Evolutionary conservation across 2,113 vertebrate species (phyloP).

Genomic region (Erythrolamprus reginae): DNA sequence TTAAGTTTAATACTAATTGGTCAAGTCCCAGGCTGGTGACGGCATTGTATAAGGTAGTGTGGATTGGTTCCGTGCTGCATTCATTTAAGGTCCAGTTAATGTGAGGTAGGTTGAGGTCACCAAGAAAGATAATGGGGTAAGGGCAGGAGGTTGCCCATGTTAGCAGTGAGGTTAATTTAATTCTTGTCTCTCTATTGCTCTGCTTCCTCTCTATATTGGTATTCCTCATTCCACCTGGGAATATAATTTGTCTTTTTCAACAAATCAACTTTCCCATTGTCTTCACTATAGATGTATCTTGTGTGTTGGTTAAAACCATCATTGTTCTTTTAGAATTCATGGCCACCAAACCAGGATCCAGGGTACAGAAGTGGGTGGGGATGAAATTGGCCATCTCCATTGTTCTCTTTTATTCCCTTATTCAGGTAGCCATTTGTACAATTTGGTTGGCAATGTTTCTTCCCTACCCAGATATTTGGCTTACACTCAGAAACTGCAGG

Average conservation of each 20-base stretch:
- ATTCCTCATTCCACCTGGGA: neutral
- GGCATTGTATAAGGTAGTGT: no score
- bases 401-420: neutral
- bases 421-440: neutral
- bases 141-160: no score
- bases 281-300: neutral
- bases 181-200: neutral
- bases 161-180: no score
- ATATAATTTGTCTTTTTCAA: neutral
- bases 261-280: neutral
- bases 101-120: no score
- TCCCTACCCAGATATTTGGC: neutral
- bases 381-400: neutral
- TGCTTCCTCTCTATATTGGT: neutral
- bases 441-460: neutral
- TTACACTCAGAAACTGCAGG: neutral
- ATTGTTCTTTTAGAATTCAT: neutral
- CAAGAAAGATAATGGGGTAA: no score
- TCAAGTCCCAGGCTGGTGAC: no score
- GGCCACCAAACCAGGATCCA: neutral
- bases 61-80: no score
- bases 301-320: neutral
- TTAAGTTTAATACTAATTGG: no score
- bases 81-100: no score
- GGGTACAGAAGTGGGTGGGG: neutral